These are phyloP conservation scores for Glaucopsyche alexis DNA, from an alignment of 2,888 invertebrate genomes.

Conservation along the genomic window DNA sequence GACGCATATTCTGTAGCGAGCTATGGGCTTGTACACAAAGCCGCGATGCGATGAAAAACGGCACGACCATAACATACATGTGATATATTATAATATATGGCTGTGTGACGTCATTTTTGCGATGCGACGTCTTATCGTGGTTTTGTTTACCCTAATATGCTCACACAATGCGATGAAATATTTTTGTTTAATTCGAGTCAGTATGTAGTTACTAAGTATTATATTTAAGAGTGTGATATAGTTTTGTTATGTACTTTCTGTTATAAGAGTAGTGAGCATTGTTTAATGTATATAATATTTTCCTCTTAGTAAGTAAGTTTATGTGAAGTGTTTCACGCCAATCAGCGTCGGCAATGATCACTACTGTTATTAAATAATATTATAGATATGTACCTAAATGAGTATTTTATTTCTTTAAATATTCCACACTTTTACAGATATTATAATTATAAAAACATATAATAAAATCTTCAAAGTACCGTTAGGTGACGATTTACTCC, in stretches of 20 bases:
- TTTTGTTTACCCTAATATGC: background rate
- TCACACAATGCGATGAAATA: background rate
- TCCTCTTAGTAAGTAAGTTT: constrained; percentile 21
- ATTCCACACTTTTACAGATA: background rate
- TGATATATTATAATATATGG: background rate
- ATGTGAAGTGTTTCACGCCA: constrained; percentile 9
- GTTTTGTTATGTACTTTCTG: constrained; percentile 16
- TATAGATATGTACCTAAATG: background rate
- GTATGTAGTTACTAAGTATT: background rate
- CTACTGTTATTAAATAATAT: constrained; percentile 20
- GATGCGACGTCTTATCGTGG: background rate
- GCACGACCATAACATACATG: background rate
- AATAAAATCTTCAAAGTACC: no score
- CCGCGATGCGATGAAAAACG: background rate
- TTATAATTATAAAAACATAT: no score
- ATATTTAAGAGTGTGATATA: constrained; percentile 27
- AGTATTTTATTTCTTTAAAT: background rate
- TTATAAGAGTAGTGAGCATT: constrained; percentile 23
- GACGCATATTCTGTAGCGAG: background rate
- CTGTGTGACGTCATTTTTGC: background rate
- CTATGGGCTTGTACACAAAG: no score
- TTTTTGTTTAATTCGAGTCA: background rate
- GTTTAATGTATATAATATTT: constrained; percentile 12
- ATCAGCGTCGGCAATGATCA: background rate
- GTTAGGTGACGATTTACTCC: no score